phyloP scores from a whole-genome alignment of 2,797 vertebrate species.

The Sebastes iracundus region DNA sequence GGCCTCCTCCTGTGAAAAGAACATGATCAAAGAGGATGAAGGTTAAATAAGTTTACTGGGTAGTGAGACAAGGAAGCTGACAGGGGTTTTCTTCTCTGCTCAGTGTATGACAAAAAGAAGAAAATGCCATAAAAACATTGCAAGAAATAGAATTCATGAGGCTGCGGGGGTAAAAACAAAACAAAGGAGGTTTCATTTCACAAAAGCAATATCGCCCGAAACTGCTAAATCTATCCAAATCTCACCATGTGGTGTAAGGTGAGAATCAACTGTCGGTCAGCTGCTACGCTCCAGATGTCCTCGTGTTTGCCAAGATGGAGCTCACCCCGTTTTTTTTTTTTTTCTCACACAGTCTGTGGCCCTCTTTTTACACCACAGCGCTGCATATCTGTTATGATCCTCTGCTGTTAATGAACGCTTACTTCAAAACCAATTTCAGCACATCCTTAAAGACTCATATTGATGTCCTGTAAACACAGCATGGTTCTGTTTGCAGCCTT shows the following conservation, averaged over 20 bases:
- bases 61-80: constrained; percentile 39
- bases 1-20: constrained; percentile 62
- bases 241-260: constrained; percentile 49
- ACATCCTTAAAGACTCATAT: not conserved
- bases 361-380: not conserved
- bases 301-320: constrained; percentile 39
- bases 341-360: constrained; percentile 3
- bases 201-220: not conserved
- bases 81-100: not conserved
- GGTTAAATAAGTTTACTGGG: constrained; percentile 67
- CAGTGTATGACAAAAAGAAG: not conserved
- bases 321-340: not conserved
- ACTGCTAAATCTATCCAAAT: constrained; percentile 18
- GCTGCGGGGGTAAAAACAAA: not conserved
- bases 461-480: not conserved
- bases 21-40: constrained; percentile 72
- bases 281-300: constrained; percentile 61
- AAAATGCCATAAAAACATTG: not conserved
- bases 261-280: constrained; percentile 51
- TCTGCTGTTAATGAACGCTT: constrained; percentile 33
- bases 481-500: not conserved
- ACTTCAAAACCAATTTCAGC: constrained; percentile 18
- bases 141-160: not conserved
- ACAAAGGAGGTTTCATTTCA: constrained; percentile 3
- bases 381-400: constrained; percentile 26